A percentile compares a stretch with the other conserved stretches of the same genome.
phyloP scores from a whole-genome alignment of 92 coral and sea anemone genomes.

The Actinostola sp. region DNA sequence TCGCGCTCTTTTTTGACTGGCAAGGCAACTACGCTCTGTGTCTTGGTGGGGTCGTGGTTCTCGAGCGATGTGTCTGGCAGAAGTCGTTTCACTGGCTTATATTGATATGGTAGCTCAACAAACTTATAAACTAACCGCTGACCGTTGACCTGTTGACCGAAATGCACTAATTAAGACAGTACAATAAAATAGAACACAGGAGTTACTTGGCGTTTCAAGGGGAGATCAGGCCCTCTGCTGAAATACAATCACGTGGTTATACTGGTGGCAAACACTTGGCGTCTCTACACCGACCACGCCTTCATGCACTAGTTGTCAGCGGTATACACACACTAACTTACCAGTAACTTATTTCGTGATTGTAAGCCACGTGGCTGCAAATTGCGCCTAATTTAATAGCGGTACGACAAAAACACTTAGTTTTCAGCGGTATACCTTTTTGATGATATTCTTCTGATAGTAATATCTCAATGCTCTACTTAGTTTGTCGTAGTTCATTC shows the following conservation, averaged over 20 bases:
- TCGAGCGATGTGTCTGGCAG: background rate
- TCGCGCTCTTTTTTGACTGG: slow-evolving; percentile 18
- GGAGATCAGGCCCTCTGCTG: no score
- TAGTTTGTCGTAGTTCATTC: slow-evolving; percentile 90
- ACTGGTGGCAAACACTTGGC: no score
- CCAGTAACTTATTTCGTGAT: no score
- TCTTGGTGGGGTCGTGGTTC: slow-evolving; percentile 11
- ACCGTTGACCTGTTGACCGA: slow-evolving; percentile 79
- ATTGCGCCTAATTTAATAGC: no score
- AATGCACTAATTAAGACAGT: background rate
- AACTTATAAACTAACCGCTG: slow-evolving; percentile 97
- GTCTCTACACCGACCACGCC: no score
- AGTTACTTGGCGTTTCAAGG: no score
- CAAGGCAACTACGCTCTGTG: background rate
- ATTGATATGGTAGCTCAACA: slow-evolving; percentile 90
- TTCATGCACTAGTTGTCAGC: no score
- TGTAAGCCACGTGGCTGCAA: no score
- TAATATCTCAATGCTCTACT: slow-evolving; percentile 92
- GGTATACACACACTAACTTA: no score
- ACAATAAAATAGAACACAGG: background rate
- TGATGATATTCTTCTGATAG: slow-evolving; percentile 87
- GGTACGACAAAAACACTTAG: background rate
- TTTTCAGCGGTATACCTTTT: slow-evolving; percentile 54
- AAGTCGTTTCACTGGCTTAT: slow-evolving; percentile 77
- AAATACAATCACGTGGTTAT: no score